Evolutionary conservation across 2,113 vertebrate species (phyloP), one percentile per base, ranked within the genome.

Genomic region (Hemiscyllium ocellatum): DNA sequence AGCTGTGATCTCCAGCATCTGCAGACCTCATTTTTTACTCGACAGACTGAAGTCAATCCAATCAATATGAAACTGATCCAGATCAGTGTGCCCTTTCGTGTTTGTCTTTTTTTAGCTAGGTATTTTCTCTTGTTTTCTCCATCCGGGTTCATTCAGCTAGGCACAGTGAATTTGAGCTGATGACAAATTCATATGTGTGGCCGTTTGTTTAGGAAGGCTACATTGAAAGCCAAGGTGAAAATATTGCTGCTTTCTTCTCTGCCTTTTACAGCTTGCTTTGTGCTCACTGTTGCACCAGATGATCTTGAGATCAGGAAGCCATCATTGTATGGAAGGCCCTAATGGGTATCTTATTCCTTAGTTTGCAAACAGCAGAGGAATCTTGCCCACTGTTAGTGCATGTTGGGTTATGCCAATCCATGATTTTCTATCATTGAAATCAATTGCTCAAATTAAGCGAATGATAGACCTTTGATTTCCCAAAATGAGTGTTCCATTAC

Each of bases 41-140:
- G n/a, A n/a, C n/a, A 76, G 69, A 95, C 76, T 95, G 69, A 95
- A 76, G 94, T 72, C 94, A 95, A 72, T 95, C 68, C 68, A 76
- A 42, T 95, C 52, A 52, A 95, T 72, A 95, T 95, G 94, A 52
- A 93, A 95, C 94, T 76, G 94, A 95, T 95, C 72, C 29, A 26
- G 72, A 95, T 72, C 68, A 95, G 94, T 76, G 69, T 70, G 52
- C 26, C 19, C 37, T 50, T 70, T 22, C 20, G 4, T 95, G 17
- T 1, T 87, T 15, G 42, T 94, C 15, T 33, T 50, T 72, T 95
- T 52, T 29, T 17, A 68, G 69, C 22, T 7, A 17, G 72, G 10
- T 52, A 17, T 72, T 52, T 70, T 72, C 12, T 29, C 22, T 24
- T 13, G 50, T 72, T 72, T 95, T 90, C 56, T 61, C 87, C 50